These are phyloP conservation scores for Falco rusticolus DNA, from an alignment of 2,797 vertebrate species.

Conservation along the genomic window DNA sequence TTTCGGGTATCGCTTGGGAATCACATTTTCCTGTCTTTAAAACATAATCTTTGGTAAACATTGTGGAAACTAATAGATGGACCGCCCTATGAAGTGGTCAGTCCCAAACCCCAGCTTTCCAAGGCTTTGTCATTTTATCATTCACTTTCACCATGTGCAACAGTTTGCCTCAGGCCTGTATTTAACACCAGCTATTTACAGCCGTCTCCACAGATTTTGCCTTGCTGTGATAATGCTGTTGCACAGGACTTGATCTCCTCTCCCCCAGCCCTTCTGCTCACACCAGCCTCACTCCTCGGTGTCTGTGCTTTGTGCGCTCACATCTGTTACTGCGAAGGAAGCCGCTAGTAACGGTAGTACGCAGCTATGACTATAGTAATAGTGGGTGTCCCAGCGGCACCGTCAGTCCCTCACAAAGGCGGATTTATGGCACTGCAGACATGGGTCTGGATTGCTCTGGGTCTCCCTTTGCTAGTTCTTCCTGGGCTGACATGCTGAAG, in stretches of 20 bases:
- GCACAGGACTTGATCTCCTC: not conserved
- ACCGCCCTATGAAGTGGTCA: not conserved
- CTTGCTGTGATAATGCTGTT: not conserved
- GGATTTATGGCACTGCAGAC: not conserved
- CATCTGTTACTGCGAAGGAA: not conserved
- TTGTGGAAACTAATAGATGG: not conserved
- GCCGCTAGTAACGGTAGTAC: not conserved
- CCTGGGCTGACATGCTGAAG: not conserved
- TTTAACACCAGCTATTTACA: not conserved
- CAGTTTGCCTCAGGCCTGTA: not conserved
- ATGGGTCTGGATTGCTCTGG: not conserved
- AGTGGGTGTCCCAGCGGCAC: not conserved
- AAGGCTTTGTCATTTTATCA: not conserved
- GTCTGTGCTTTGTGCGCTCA: not conserved
- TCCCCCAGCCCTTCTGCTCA: not conserved
- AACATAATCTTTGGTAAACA: not conserved
- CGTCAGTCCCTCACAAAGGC: not conserved
- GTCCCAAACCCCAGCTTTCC: not conserved
- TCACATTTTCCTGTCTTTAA: not conserved
- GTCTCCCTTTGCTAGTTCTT: not conserved
- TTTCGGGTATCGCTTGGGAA: fast-evolving
- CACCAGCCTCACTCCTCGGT: not conserved
- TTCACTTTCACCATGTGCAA: not conserved
- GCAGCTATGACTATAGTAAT: not conserved
- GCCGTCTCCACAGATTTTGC: not conserved